Conservation (phyloP, 2,797 vertebrate genomes). For the Enteromius afrohamiltoni region DNA sequence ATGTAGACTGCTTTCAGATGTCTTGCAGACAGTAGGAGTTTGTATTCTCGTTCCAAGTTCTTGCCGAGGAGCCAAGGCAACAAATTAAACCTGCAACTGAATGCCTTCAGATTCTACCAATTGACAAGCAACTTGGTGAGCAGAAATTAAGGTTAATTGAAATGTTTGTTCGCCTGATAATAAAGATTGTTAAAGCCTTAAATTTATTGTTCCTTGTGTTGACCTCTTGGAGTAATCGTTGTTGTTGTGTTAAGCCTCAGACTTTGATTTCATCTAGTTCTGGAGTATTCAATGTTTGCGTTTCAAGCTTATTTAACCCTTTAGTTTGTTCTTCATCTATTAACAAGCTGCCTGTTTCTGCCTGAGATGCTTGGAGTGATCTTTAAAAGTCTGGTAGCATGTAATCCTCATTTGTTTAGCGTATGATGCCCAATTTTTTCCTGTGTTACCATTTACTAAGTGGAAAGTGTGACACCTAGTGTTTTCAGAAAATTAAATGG, state of each 20-base stretch:
- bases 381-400: background rate
- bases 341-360: background rate
- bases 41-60: slow-evolving; percentile 69
- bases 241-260: background rate
- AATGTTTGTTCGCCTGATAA: background rate
- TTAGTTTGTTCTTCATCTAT: background rate
- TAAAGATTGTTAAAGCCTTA: background rate
- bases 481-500: background rate
- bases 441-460: background rate
- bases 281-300: background rate
- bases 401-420: background rate
- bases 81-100: slow-evolving; percentile 68
- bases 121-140: slow-evolving; percentile 65
- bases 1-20: slow-evolving; percentile 64
- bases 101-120: slow-evolving; percentile 72
- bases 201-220: background rate
- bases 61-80: slow-evolving; percentile 64
- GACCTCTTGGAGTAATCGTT: background rate
- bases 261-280: too few relatives aligned
- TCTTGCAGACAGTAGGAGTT: slow-evolving; percentile 67
- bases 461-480: background rate
- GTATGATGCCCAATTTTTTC: background rate
- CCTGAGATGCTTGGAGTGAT: background rate
- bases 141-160: background rate
- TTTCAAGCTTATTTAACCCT: background rate